Evolutionary conservation across 1,140 invertebrate species (phyloP).

Genomic region (Drosophila prosaltans): DNA sequence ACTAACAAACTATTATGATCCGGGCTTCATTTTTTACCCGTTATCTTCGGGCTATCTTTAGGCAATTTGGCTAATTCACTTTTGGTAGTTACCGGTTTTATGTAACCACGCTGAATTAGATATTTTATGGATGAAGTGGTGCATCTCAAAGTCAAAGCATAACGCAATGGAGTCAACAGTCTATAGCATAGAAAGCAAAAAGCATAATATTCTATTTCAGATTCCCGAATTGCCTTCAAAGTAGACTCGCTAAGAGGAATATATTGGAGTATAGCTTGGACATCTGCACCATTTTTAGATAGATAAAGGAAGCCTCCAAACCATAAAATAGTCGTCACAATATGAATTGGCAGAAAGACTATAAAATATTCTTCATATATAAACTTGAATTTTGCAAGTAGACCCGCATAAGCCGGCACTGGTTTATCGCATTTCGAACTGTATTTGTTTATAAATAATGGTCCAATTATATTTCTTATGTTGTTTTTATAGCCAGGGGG

Average conservation of each 20-base stretch:
- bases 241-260: slow-evolving; percentile 90
- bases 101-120: slow-evolving; percentile 86
- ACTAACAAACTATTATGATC: no score
- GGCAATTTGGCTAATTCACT: slow-evolving; percentile 85
- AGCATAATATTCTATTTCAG: slow-evolving; percentile 93
- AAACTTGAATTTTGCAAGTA: slow-evolving; percentile 94
- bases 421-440: slow-evolving; percentile 59
- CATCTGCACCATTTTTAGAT: slow-evolving; percentile 94
- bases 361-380: slow-evolving; percentile 98
- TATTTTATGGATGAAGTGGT: slow-evolving; percentile 88
- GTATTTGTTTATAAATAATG: slow-evolving; percentile 28
- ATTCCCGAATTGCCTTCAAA: slow-evolving; percentile 88
- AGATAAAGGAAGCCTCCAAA: slow-evolving; percentile 93
- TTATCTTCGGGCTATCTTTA: slow-evolving; percentile 45
- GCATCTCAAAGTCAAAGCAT: slow-evolving; percentile 94
- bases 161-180: slow-evolving; percentile 93
- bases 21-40: no score
- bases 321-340: slow-evolving; percentile 93
- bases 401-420: slow-evolving; percentile 69
- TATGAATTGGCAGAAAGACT: slow-evolving; percentile 94
- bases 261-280: slow-evolving; percentile 89
- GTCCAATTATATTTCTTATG: slow-evolving; percentile 15
- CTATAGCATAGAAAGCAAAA: slow-evolving; percentile 96
- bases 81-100: slow-evolving; percentile 86
- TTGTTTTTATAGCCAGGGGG: slow-evolving; percentile 13